These are phyloP conservation scores for Laothoe populi DNA, from an alignment of 2,888 invertebrate species.

Conservation along the genomic window DNA sequence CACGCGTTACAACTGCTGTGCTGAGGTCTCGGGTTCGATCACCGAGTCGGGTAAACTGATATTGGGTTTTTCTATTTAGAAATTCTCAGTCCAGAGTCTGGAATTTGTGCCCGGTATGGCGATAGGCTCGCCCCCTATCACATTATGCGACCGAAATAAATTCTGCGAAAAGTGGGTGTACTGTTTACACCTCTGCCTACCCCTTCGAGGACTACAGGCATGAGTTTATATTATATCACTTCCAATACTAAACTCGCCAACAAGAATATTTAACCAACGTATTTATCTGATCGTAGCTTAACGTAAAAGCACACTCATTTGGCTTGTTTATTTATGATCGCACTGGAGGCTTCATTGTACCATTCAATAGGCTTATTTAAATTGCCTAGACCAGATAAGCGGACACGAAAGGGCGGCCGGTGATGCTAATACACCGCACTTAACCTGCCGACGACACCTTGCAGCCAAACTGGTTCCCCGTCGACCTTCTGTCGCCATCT, in stretches of 20 bases:
- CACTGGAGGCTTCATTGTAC: conserved; percentile 45
- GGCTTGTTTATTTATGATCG: conserved; percentile 29
- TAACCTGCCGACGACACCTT: conserved; percentile 80
- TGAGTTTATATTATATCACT: no score
- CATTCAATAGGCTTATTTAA: conserved; percentile 78
- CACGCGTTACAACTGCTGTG: no score
- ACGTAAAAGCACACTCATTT: neutral
- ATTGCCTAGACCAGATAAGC: conserved; percentile 75
- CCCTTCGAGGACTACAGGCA: no score
- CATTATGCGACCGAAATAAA: no score
- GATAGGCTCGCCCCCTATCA: no score
- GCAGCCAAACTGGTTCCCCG: conserved; percentile 78
- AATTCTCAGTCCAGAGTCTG: no score
- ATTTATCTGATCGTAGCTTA: neutral
- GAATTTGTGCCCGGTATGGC: no score
- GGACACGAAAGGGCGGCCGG: conserved; percentile 80
- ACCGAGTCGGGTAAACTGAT: no score
- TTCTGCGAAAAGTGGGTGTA: no score
- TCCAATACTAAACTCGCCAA: neutral
- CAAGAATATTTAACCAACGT: neutral
- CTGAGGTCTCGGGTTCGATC: no score
- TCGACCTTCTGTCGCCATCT: conserved; percentile 73
- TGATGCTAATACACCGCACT: conserved; percentile 80
- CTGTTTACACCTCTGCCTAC: no score
- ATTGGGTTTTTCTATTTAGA: no score